Percentiles rank a stretch among this genome's conserved stretches.
phyloP scores from a whole-genome alignment of 2,113 vertebrate species.

The Pachyramphus minor region DNA sequence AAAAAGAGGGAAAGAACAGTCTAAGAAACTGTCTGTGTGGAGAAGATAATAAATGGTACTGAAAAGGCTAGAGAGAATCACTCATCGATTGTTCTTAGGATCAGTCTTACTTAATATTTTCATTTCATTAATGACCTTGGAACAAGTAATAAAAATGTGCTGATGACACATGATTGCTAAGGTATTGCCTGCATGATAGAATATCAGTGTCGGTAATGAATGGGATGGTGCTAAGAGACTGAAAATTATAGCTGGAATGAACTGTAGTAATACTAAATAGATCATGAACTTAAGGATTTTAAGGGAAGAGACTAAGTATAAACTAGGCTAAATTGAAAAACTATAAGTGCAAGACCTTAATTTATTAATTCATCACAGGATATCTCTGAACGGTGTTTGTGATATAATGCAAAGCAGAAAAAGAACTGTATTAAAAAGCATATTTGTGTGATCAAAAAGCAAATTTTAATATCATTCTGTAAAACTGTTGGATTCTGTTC shows the following conservation, averaged over 20 bases:
- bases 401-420: neutral
- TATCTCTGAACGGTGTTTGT: neutral
- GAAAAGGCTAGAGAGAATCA: neutral
- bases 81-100: neutral
- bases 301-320: no score
- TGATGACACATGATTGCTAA: neutral
- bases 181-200: neutral
- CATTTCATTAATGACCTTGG: slow-evolving; percentile 25
- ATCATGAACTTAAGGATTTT: neutral
- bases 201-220: neutral
- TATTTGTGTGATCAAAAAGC: neutral
- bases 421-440: neutral
- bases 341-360: neutral
- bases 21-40: neutral
- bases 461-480: neutral
- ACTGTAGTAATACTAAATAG: neutral
- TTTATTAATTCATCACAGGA: neutral
- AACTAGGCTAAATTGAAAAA: neutral
- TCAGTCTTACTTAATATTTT: slow-evolving; percentile 27
- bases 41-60: neutral
- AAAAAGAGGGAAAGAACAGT: neutral
- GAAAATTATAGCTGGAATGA: neutral
- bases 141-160: slow-evolving; percentile 18
- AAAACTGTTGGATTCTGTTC: neutral
- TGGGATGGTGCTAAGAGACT: neutral